A percentile compares a stretch with the other conserved stretches of the same genome.
Conservation (phyloP, 1,140 invertebrate genomes). For the Oryzaephilus surinamensis region DNA sequence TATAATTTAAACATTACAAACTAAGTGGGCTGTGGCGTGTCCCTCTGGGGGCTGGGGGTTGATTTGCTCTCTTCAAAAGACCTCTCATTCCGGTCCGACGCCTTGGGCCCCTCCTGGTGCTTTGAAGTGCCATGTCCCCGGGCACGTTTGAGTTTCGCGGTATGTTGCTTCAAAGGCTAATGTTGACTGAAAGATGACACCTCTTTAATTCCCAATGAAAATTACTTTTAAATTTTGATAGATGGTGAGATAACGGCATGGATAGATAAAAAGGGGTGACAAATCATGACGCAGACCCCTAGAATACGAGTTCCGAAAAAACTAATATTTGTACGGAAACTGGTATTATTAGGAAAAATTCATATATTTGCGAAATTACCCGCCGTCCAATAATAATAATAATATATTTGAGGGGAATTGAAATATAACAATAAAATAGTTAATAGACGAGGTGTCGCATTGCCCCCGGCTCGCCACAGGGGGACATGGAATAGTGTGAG, state of each 20-base stretch:
- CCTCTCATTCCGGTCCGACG: conserved; percentile 17
- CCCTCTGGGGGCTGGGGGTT: conserved; percentile 8
- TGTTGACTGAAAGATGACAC: conserved; percentile 31
- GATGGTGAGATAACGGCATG: conserved; percentile 25
- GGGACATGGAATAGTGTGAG: conserved; percentile 23
- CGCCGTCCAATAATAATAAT: no score
- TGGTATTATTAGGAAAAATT: no score
- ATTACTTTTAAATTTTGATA: conserved; percentile 29
- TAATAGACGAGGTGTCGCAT: conserved; percentile 37
- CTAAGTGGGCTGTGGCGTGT: conserved; percentile 13
- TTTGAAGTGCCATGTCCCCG: conserved; percentile 22
- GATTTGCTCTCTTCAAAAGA: conserved; percentile 13
- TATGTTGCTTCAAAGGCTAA: conserved; percentile 18
- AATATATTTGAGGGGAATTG: conserved; percentile 32
- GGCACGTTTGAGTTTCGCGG: conserved; percentile 22
- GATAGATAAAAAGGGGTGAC: no score
- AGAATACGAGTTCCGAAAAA: no score
- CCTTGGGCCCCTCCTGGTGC: conserved; percentile 16
- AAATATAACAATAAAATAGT: conserved; percentile 37
- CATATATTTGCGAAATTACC: no score
- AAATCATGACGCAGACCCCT: no score
- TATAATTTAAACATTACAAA: conserved; percentile 22
- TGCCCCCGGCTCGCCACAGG: conserved; percentile 27
- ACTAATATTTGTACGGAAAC: no score
- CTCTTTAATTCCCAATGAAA: conserved; percentile 32